Base-by-base conservation (phyloP, 2,888 invertebrate genomes). In the Brachyopa scutellaris region DNA sequence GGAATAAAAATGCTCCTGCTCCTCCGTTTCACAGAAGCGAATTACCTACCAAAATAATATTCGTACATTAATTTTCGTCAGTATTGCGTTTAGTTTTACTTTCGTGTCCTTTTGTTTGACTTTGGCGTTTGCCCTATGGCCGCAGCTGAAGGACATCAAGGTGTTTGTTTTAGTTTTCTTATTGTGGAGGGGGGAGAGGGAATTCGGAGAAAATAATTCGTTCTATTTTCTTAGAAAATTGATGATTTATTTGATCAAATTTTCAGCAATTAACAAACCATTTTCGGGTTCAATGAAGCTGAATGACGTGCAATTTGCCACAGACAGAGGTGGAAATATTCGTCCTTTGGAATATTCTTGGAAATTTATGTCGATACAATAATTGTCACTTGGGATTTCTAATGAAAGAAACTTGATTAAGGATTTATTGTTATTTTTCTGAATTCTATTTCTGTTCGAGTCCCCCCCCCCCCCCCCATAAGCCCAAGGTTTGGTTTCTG, bases 1-100 rank as follows among this genome's bases (percentile, higher is more conserved):
- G n/a, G 31, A 29, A 26, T 11, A n/a, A n/a, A n/a, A n/a, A 23
- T 49, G 49, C 8, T 17, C 15, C 13, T 49, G 38, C 42, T 11
- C 29, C 31, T 23, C 4, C 13, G 19, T 64, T 23, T 45, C 45
- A 36, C 29, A 62, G 49, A 64, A 45, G 42, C 21, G 42, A 78
- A 78, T 78, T 72, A n/a, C n/a, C n/a, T n/a, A n/a, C n/a, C n/a
- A n/a, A n/a, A n/a, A n/a, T n/a, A n/a, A n/a, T n/a, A n/a, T n/a
- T n/a, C n/a, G n/a, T n/a, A 57, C 78, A 64, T 72, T 78, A 78
- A 78, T 78, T 72, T 53, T 57, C 49, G 11, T 55, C 36, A 55
- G 55, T 36, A 51, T 7, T 31, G 26, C 53, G 45, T 69, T 57
- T 33, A 8, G 61, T 69, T 53, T 47, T 36, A 26, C 26, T 57